These are phyloP conservation scores for Drosophila dunni DNA, from an alignment of 1,140 invertebrate species.

Conservation along the genomic window DNA sequence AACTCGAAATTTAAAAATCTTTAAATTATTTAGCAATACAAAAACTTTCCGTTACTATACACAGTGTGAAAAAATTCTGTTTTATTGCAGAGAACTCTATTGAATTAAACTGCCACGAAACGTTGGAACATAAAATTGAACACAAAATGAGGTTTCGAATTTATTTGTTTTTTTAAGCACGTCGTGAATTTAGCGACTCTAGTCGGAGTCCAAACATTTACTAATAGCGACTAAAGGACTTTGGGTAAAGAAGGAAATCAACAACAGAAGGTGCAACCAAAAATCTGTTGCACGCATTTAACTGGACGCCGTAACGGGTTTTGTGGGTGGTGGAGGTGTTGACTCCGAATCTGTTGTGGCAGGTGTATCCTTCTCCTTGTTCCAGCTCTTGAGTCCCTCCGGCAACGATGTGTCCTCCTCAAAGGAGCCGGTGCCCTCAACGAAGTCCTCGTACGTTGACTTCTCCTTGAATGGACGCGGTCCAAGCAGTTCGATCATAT, in stretches of 20 bases:
- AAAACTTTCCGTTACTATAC: neutral
- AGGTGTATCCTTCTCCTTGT: slow-evolving; percentile 87
- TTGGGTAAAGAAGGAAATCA: slow-evolving; percentile 35
- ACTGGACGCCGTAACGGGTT: slow-evolving; percentile 61
- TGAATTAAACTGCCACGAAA: too few relatives aligned
- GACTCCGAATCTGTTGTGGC: slow-evolving; percentile 44
- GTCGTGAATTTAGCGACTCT: slow-evolving; percentile 26
- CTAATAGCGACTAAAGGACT: slow-evolving; percentile 34
- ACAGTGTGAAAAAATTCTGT: slow-evolving; percentile 5
- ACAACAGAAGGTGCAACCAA: neutral
- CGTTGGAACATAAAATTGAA: slow-evolving; percentile 30
- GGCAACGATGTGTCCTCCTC: slow-evolving; percentile 98
- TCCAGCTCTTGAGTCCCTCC: slow-evolving; percentile 98
- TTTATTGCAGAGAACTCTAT: slow-evolving; percentile 20
- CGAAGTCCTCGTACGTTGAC: slow-evolving; percentile 99
- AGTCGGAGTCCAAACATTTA: slow-evolving; percentile 32
- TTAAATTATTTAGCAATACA: neutral
- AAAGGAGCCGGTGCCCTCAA: slow-evolving; percentile 98
- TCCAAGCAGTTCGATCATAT: slow-evolving; percentile 99
- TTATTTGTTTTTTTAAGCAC: slow-evolving; percentile 28
- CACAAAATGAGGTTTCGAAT: slow-evolving; percentile 16
- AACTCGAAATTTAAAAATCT: too few relatives aligned
- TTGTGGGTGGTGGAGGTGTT: slow-evolving; percentile 64
- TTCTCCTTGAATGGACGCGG: slow-evolving; percentile 98
- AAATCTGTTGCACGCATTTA: slow-evolving; percentile 22